These are phyloP conservation scores for Psophia crepitans DNA, from an alignment of 2,113 vertebrate genomes.

Conservation along the genomic window DNA sequence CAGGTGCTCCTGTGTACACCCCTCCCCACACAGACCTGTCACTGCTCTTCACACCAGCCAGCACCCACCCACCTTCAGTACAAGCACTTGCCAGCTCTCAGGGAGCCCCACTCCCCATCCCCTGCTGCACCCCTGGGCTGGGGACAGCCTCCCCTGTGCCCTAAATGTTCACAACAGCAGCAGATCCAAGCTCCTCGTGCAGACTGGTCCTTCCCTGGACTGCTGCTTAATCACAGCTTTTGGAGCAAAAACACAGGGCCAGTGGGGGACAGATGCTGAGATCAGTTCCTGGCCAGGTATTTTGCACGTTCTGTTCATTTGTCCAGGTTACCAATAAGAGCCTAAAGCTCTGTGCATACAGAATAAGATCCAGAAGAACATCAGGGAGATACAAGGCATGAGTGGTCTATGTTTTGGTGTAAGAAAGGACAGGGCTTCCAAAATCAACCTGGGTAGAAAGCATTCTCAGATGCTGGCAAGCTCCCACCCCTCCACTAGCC, in stretches of 20 bases:
- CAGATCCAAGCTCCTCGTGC: neutral
- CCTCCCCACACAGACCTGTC: neutral
- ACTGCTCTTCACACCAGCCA: neutral
- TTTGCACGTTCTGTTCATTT: neutral
- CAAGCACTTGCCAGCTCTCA: neutral
- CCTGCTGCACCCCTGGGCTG: neutral
- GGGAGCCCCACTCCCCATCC: neutral
- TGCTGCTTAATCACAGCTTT: neutral
- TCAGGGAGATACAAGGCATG: neutral
- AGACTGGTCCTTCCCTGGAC: neutral
- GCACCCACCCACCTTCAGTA: neutral
- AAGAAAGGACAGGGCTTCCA: neutral
- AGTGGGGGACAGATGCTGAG: neutral
- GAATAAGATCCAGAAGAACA: neutral
- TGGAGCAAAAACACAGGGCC: neutral
- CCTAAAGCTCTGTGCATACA: neutral
- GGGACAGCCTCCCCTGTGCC: neutral
- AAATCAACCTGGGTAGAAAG: neutral
- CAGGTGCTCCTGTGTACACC: neutral
- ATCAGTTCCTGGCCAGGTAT: neutral
- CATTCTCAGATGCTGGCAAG: neutral
- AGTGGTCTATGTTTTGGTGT: too few species aligned
- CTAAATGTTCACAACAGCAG: neutral
- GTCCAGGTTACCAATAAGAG: neutral
- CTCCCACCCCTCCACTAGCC: neutral